Conservation (phyloP, 2,797 vertebrate species). For the Parauchenoglanis punctatus region DNA sequence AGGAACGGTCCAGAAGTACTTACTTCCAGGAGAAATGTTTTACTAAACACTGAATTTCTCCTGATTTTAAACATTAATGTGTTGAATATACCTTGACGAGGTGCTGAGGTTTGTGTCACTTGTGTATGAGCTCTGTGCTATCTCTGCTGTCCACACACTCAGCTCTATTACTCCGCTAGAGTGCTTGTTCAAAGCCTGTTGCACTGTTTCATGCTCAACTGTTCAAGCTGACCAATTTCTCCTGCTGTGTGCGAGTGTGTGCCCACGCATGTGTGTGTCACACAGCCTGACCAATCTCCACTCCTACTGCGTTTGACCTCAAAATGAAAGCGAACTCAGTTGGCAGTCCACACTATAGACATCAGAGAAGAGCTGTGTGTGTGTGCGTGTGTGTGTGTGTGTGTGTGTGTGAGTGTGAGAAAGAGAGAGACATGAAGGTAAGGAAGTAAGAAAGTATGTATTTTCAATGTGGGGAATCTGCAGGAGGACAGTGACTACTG, state of each 20-base stretch:
- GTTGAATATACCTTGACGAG: background rate
- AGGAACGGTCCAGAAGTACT: background rate
- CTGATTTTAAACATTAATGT: conserved; percentile 4
- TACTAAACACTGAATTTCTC: background rate
- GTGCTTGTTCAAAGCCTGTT: conserved; percentile 45
- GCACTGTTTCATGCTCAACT: conserved; percentile 41
- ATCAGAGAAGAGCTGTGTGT: conserved; percentile 33
- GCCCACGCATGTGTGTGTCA: conserved; percentile 29
- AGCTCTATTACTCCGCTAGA: conserved; percentile 31
- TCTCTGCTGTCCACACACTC: background rate
- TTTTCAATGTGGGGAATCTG: background rate
- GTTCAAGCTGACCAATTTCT: conserved; percentile 41
- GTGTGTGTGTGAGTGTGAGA: background rate
- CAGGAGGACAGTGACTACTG: background rate
- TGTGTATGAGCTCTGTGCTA: background rate
- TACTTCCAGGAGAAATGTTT: too few species aligned
- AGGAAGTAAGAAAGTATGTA: background rate
- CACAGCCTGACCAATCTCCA: conserved; percentile 30
- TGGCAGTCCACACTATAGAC: conserved; percentile 43
- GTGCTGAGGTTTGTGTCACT: background rate
- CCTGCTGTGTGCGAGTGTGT: conserved; percentile 12
- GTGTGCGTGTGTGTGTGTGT: background rate
- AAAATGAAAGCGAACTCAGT: conserved; percentile 47
- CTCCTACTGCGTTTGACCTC: conserved; percentile 52
- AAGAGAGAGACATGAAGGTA: conserved; percentile 19